Conservation (phyloP, 2,797 vertebrate species). For the Onychomys torridus region DNA sequence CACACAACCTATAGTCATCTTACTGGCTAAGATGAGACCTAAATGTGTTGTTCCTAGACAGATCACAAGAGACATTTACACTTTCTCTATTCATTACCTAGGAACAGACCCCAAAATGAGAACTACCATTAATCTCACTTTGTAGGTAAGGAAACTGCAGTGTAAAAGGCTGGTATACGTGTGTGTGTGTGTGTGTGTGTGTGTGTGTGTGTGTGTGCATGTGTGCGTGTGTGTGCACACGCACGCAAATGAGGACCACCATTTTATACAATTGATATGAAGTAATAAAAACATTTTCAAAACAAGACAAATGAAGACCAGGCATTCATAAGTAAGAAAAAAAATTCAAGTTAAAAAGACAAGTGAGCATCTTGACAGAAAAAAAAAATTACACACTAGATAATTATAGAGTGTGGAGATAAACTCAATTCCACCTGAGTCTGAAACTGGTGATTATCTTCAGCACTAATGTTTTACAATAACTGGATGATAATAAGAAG, state of each 20-base stretch:
- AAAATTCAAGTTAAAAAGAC: background rate
- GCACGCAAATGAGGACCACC: background rate
- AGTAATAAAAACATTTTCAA: background rate
- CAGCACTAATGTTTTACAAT: background rate
- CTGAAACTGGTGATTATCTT: background rate
- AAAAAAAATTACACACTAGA: background rate
- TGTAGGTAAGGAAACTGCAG: background rate
- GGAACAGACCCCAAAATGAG: background rate
- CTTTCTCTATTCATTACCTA: background rate
- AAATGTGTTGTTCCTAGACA: background rate
- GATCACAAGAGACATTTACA: background rate
- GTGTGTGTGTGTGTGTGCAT: too few relatives aligned
- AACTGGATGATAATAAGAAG: background rate
- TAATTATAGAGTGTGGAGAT: background rate
- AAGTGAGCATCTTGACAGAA: slow-evolving; percentile 32
- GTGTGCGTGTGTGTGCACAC: too few relatives aligned
- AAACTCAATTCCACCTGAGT: background rate
- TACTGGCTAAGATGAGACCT: background rate
- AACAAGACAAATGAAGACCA: too few relatives aligned
- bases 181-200: background rate
- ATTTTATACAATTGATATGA: background rate
- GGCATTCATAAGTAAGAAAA: too few relatives aligned
- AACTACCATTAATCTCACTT: background rate
- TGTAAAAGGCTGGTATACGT: background rate
- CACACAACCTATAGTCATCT: background rate